Evolutionary conservation across 2,113 vertebrate genomes (phyloP).

Genomic region (Melanerpes aurifrons): DNA sequence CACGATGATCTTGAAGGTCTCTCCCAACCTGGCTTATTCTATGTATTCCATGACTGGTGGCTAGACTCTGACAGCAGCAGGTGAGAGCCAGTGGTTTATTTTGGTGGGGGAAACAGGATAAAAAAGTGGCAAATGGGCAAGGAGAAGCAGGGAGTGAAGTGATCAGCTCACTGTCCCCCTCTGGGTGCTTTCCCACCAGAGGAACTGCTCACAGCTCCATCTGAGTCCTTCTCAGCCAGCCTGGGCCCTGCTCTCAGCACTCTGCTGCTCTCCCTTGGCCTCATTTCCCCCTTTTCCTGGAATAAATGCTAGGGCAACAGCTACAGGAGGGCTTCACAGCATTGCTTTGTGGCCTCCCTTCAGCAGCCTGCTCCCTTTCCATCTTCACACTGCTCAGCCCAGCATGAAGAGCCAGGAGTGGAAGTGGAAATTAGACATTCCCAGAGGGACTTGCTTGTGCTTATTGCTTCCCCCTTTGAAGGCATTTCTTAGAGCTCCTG

Average conservation of each 20-base stretch:
- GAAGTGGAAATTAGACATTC: slow-evolving; percentile 41
- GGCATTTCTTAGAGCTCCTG: slow-evolving; percentile 56
- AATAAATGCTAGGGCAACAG: background rate
- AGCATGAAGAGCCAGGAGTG: background rate
- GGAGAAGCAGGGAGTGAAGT: too few relatives aligned
- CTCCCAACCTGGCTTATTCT: too few relatives aligned
- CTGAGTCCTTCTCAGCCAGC: rapidly evolving
- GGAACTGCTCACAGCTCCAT: background rate
- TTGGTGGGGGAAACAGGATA: too few relatives aligned
- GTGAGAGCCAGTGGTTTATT: too few relatives aligned
- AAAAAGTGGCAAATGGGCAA: too few relatives aligned
- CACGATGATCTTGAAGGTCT: too few relatives aligned
- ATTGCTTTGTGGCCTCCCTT: slow-evolving; percentile 16
- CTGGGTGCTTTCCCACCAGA: background rate
- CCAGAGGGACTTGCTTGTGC: slow-evolving; percentile 41
- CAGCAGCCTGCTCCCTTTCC: background rate
- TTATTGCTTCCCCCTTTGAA: slow-evolving; percentile 51
- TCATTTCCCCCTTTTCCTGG: background rate
- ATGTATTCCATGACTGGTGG: too few relatives aligned
- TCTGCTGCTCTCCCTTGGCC: background rate
- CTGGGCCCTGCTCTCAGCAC: background rate
- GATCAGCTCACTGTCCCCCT: too few relatives aligned
- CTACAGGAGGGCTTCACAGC: background rate
- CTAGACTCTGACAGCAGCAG: too few relatives aligned
- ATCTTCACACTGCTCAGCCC: background rate